A percentile compares a stretch with the other conserved stretches of the same genome.
Conservation (phyloP, 2,113 vertebrate species). For the Galeopterus variegatus region DNA sequence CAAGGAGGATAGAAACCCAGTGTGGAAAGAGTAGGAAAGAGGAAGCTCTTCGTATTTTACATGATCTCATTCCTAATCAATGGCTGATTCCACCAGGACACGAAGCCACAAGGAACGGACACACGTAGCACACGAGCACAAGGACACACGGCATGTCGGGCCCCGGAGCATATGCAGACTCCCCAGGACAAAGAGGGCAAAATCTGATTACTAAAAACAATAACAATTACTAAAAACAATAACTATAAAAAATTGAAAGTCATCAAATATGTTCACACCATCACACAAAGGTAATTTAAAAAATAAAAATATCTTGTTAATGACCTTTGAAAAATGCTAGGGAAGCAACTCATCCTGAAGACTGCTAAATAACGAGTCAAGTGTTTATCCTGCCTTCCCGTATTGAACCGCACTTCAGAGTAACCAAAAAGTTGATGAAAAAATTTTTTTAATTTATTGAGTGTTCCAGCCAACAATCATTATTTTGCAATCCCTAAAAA, state of each 20-base stretch:
- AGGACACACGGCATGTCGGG: neutral
- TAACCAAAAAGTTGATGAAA: neutral
- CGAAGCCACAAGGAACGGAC: neutral
- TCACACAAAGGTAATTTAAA: neutral
- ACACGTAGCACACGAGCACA: neutral
- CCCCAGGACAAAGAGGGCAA: neutral
- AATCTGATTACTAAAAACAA: neutral
- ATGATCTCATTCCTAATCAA: neutral
- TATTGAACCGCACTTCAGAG: neutral
- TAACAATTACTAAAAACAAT: neutral
- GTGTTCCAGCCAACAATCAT: constrained; percentile 39
- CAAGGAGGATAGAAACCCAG: neutral
- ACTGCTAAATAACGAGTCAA: neutral
- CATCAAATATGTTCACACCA: neutral
- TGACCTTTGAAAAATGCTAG: neutral
- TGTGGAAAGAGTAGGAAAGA: neutral
- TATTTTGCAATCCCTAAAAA: neutral
- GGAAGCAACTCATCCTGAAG: constrained; percentile 42
- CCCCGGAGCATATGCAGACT: no score
- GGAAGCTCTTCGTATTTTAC: neutral
- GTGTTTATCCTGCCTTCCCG: neutral
- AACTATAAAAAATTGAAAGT: neutral
- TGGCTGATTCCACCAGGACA: neutral
- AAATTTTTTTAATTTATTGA: neutral
- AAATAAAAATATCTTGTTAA: neutral